Conservation (phyloP, 2,797 vertebrate species). For the Sylvilagus floridanus region DNA sequence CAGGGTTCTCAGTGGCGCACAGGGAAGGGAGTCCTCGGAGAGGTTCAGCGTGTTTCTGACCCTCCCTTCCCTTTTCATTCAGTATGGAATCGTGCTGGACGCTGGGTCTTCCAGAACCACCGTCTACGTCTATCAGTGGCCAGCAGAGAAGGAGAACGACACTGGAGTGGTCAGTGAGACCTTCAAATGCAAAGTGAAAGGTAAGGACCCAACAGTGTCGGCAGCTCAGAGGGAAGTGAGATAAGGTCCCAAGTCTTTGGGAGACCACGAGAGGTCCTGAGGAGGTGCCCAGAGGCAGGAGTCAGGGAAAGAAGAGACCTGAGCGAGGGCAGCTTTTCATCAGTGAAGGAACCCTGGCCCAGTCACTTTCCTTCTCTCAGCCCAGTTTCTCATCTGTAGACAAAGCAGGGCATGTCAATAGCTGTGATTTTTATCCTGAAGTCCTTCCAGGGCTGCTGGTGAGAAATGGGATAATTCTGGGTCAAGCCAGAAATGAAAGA, state of each 20-base stretch:
- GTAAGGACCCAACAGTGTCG: constrained; percentile 85
- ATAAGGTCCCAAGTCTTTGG: background rate
- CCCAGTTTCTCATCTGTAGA: background rate
- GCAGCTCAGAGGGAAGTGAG: background rate
- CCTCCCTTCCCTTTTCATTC: background rate
- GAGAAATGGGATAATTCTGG: background rate
- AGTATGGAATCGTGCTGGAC: constrained; percentile 98
- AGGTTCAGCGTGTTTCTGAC: background rate
- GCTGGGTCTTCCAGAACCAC: constrained; percentile 96
- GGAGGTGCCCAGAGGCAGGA: background rate
- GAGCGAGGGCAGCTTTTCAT: background rate
- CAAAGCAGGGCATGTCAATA: background rate
- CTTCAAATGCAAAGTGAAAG: constrained; percentile 91
- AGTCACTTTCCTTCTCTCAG: background rate
- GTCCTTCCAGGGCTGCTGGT: background rate
- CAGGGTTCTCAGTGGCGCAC: background rate
- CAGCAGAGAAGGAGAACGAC: constrained; percentile 95
- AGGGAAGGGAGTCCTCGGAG: background rate
- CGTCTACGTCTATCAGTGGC: constrained; percentile 96
- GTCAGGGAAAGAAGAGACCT: background rate
- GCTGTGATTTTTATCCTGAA: background rate
- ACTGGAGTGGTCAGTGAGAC: constrained; percentile 94
- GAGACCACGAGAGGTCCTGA: background rate
- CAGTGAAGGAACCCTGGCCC: background rate
- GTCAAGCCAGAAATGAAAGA: background rate